These are phyloP conservation scores for Helicoverpa assulta DNA, from an alignment of 2,888 invertebrate species.

Conservation along the genomic window DNA sequence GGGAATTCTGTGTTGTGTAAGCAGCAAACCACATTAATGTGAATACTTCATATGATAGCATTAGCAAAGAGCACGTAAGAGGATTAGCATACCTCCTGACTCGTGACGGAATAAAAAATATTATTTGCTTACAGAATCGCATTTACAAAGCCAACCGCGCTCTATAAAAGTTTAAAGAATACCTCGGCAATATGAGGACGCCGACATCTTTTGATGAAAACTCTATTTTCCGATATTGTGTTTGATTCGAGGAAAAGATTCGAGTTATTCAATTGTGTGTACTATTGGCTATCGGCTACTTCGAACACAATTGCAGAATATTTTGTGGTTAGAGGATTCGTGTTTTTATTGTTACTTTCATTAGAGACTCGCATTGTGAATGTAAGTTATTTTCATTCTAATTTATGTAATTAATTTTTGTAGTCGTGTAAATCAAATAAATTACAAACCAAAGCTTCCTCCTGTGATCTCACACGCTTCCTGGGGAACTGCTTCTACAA, in stretches of 20 bases:
- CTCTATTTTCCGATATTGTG: conserved; percentile 25
- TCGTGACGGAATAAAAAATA: conserved; percentile 12
- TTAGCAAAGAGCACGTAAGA: neutral
- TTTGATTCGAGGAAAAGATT: neutral
- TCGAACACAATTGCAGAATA: neutral
- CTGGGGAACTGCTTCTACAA: too few relatives aligned
- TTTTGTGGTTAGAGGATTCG: neutral
- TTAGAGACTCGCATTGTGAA: too few relatives aligned
- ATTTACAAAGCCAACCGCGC: neutral
- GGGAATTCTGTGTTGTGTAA: neutral
- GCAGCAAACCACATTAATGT: neutral
- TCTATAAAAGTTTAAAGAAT: conserved; percentile 8
- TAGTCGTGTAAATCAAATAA: too few relatives aligned
- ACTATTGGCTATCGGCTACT: neutral
- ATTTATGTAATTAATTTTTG: too few relatives aligned
- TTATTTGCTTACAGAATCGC: conserved; percentile 3
- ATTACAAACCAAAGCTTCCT: too few relatives aligned
- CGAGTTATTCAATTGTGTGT: conserved; percentile 14
- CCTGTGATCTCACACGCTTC: too few relatives aligned
- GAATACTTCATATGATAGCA: neutral
- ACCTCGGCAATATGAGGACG: neutral
- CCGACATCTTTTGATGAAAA: neutral
- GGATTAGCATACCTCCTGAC: neutral
- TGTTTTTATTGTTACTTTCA: neutral
- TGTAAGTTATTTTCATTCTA: too few relatives aligned